Evolutionary conservation across 2,113 vertebrate species (phyloP).

Genomic region (Mormyrus iriodes): DNA sequence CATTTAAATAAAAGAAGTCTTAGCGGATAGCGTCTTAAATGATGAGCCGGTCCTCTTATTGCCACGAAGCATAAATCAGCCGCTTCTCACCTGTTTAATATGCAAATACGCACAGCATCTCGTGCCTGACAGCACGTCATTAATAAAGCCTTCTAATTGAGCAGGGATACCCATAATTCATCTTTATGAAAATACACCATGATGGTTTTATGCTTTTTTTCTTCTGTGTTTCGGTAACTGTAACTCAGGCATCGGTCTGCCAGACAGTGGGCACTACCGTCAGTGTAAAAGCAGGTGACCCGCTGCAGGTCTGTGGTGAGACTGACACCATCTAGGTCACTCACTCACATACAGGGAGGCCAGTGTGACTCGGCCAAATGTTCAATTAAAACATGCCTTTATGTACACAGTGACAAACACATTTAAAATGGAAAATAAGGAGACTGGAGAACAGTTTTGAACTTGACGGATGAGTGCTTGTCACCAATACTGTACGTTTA

Average conservation of each 20-base stretch:
- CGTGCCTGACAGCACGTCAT: conserved; percentile 85
- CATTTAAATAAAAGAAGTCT: conserved; percentile 86
- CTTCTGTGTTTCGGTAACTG: conserved; percentile 49
- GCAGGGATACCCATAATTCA: conserved; percentile 73
- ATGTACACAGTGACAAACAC: not conserved
- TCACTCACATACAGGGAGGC: not conserved
- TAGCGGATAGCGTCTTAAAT: conserved; percentile 82
- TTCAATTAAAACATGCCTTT: not conserved
- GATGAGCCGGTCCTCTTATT: conserved; percentile 98
- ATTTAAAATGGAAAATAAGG: not conserved
- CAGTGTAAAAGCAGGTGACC: not conserved
- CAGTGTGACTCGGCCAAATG: conserved; percentile 33
- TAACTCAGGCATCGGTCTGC: not conserved
- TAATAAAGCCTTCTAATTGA: conserved; percentile 78
- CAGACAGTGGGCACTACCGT: not conserved
- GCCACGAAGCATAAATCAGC: conserved; percentile 81
- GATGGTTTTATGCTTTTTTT: conserved; percentile 77
- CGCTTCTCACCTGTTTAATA: conserved; percentile 85
- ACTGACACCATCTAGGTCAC: not conserved
- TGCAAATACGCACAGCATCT: conserved; percentile 89
- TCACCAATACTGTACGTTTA: not conserved
- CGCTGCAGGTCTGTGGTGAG: not conserved
- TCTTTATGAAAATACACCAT: conserved; percentile 83
- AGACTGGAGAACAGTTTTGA: not conserved
- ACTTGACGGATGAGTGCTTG: not conserved